phyloP scores from a whole-genome alignment of 2,888 invertebrate genomes.

The Nephrotoma guestfalica region DNA sequence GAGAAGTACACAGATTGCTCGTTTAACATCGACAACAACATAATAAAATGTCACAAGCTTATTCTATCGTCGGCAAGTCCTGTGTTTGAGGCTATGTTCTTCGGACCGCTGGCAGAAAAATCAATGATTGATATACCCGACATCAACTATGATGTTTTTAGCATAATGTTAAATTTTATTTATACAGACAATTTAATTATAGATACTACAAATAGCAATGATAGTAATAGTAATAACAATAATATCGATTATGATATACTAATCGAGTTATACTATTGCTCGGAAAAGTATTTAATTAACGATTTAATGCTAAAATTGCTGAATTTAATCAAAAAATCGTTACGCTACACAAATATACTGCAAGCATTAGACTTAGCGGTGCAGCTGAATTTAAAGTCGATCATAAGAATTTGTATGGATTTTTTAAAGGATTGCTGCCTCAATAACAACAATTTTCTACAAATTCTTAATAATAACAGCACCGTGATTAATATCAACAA shows the following conservation, averaged over 20 bases:
- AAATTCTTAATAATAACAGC: background rate
- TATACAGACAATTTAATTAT: constrained; percentile 20
- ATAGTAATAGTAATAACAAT: background rate
- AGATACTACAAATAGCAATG: background rate
- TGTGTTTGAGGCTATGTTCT: constrained; percentile 83
- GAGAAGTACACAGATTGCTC: constrained; percentile 28
- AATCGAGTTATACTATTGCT: constrained; percentile 29
- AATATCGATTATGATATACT: constrained; percentile 20
- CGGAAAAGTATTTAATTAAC: constrained; percentile 28
- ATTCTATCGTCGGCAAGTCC: constrained; percentile 74
- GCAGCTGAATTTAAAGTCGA: constrained; percentile 24
- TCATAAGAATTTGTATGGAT: constrained; percentile 22
- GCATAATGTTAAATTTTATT: constrained; percentile 27
- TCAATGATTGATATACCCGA: constrained; percentile 36
- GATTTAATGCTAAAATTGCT: constrained; percentile 22
- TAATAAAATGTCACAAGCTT: constrained; percentile 63
- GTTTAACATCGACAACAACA: constrained; percentile 23
- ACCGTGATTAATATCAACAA: constrained; percentile 14
- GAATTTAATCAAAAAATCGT: constrained; percentile 22
- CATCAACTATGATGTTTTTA: constrained; percentile 30
- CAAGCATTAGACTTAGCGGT: constrained; percentile 27
- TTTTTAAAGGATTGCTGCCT: constrained; percentile 29
- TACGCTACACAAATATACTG: constrained; percentile 28
- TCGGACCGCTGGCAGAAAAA: constrained; percentile 62
- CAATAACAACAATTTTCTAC: constrained; percentile 18